Base-by-base conservation (phyloP, 1,140 invertebrate genomes). In the Brachionus asplanchnoidis region DNA sequence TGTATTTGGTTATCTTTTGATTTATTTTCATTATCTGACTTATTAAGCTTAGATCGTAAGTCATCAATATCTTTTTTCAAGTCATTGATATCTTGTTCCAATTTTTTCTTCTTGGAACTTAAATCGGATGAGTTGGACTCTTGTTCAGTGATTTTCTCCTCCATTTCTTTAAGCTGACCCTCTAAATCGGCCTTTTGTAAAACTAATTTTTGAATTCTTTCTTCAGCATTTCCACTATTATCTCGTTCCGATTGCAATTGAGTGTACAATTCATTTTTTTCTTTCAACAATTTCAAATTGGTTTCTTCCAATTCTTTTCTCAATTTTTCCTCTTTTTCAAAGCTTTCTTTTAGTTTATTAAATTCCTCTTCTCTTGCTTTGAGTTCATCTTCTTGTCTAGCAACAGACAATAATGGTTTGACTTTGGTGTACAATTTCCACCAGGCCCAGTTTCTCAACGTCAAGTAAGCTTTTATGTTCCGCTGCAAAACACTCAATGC, bases 1-100 rank as follows among this genome's bases (percentile, higher is more conserved):
- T 97, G 94, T 91, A 99, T 99, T 91, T 99, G 97, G 91, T 99
- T 96, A 89, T 99, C 97, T 90, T 98, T 98, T 89, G 95, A 97
- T 86, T 95, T 94, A 91, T 98, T 98, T 90, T 99, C 97, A 91
- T 97, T 91, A 86, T 93, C 92, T 84, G 92, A 88, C 89, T 97
- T 98, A 89, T 97, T 95, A 86, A 97, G 92, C 86, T 93, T 92
- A 66, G 97, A 91, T 91, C 98, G 95, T 86, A 98, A 91, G 90
- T 98, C 96, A 90, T 98, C 97, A 87, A 98, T 93, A 88, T 98
- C 96, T 91, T 98, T 98, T 92, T 97, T 98, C 88, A 97, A 92
- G 84, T 95, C 95, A 86, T 93, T 92, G 85, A 95, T 93, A 90
- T 98, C 96, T 89, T 95, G 94, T 87, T 98, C 96, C 89, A 97